Base-by-base conservation (phyloP, 2,888 invertebrate species). In the Tiliacea citrago region DNA sequence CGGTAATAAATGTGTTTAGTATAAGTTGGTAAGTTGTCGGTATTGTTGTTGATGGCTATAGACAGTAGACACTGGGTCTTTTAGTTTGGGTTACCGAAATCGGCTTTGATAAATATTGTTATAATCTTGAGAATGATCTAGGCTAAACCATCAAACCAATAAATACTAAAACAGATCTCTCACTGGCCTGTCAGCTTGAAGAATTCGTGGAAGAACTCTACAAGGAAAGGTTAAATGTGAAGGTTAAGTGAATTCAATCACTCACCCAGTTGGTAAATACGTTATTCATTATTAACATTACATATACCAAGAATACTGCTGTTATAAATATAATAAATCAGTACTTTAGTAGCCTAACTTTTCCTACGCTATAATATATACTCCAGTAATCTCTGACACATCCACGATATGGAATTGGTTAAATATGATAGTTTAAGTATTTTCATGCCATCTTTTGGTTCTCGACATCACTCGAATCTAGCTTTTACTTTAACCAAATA, bases 1-100 rank as follows among this genome's bases (percentile, higher is more conserved):
- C 35, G 29, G 70, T 74, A 35, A 77, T 83, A 75, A 79, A 75
- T 80, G 63, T 81, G 68, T 86, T 77, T 75, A 53, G 63, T 74
- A 35, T 78, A 69, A 73, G 65, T 75, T 78, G 13, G 49, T 77
- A 63, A 75, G 65, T 69, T 70, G 72, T 58, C 39, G 69, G 60
- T 65, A 61, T 75, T 75, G 70, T 62, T 76, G 68, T 67, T 55
- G 18, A 60, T 71, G 68, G 65, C 55, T 68, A n/a, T n/a, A 76
- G 63, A 71, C 70, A 61, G 58, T 45, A 80, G 72, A 73, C 75
- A 61, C n/a, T 81, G 53, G 63, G 21, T n/a, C 21, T 76, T 81
- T 65, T 13, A 72, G 53, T 62, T 73, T 66, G 68, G 49, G 55
- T 68, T 61, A 67, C 58, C 63, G 29, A 68, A 81, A 75, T 65